These are phyloP conservation scores for Clupea harengus DNA, from an alignment of 2,113 vertebrate genomes.

Conservation along the genomic window DNA sequence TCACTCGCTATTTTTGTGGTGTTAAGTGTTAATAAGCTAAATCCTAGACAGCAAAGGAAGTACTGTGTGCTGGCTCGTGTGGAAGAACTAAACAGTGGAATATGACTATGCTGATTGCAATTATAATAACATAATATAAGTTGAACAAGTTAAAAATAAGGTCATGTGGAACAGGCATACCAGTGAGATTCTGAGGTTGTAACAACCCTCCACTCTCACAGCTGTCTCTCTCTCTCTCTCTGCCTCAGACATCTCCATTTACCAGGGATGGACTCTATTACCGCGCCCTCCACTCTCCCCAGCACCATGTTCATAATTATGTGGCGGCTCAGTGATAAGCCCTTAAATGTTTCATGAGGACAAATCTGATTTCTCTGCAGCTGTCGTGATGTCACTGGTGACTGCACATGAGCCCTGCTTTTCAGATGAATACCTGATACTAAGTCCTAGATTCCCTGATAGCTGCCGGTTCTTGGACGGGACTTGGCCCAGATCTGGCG, in stretches of 20 bases:
- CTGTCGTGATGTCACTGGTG: conserved; percentile 55
- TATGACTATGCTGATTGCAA: background rate
- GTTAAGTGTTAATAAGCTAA: background rate
- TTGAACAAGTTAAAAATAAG: background rate
- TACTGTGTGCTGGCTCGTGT: background rate
- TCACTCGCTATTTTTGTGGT: background rate
- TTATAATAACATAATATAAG: background rate
- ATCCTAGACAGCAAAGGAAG: background rate
- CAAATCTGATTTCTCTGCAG: conserved; percentile 52
- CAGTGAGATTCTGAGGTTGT: background rate
- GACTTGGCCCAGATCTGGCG: background rate
- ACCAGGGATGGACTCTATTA: background rate
- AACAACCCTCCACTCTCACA: background rate
- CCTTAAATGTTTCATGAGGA: conserved; percentile 57
- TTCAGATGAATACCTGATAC: conserved; percentile 48
- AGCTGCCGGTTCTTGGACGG: background rate
- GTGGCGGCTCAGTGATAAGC: conserved; percentile 47
- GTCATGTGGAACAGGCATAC: background rate
- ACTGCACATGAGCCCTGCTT: conserved; percentile 29
- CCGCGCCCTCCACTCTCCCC: background rate
- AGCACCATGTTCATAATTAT: conserved; percentile 28
- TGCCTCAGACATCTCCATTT: conserved; percentile 4
- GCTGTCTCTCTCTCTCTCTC: background rate
- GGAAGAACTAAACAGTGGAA: background rate
- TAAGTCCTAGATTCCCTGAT: conserved; percentile 20